Conservation (phyloP, 2,888 invertebrate species). For the Miltochrista miniata region DNA sequence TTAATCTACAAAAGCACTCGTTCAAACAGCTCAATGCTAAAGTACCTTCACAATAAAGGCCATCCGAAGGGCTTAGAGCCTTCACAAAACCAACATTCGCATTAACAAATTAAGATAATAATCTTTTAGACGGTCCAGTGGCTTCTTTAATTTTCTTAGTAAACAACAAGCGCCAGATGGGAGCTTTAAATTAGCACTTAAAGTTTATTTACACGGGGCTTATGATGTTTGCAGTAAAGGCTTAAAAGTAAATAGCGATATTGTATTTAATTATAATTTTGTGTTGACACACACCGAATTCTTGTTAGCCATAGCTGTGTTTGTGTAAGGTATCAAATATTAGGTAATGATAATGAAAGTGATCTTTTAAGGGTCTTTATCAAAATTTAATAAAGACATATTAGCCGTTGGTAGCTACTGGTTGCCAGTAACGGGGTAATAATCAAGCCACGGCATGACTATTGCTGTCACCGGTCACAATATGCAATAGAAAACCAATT, state of each 20-base stretch:
- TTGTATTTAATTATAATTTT: too few relatives aligned
- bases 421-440: too few relatives aligned
- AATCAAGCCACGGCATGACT: too few relatives aligned
- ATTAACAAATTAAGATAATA: conserved; percentile 38
- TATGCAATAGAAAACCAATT: too few relatives aligned
- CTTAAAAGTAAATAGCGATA: not conserved
- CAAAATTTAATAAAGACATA: too few relatives aligned
- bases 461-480: too few relatives aligned
- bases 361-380: too few relatives aligned
- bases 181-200: conserved; percentile 2
- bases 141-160: conserved; percentile 36
- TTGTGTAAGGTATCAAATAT: too few relatives aligned
- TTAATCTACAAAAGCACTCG: conserved; percentile 14
- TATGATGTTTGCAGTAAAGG: not conserved
- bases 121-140: conserved; percentile 17
- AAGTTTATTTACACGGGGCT: not conserved
- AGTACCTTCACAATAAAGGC: conserved; percentile 22
- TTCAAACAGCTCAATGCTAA: conserved; percentile 16
- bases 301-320: too few relatives aligned
- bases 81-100: conserved; percentile 26
- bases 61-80: conserved; percentile 18
- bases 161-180: conserved; percentile 22
- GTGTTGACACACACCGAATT: too few relatives aligned
- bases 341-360: too few relatives aligned
- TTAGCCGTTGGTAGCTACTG: too few relatives aligned